Base-by-base conservation (phyloP, 2,888 invertebrate genomes). In the Perizoma flavofasciatum region DNA sequence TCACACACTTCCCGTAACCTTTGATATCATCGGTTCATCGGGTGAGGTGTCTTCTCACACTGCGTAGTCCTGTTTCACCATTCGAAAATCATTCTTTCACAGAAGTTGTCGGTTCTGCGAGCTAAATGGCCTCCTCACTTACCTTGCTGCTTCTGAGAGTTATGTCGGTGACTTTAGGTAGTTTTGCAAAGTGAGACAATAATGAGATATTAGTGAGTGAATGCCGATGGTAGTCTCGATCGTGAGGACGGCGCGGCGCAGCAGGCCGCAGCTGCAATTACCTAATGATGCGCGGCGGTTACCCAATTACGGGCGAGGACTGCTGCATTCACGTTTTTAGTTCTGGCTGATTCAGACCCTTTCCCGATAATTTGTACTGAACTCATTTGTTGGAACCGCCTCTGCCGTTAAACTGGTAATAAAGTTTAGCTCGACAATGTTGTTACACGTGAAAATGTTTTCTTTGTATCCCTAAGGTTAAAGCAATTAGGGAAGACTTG, bases 241-340 rank as follows among this genome's bases (percentile, higher is more conserved):
- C 49, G 59, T 37, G 54, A 57, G 61, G 56, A 60, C 49, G 59
- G 58, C 52, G 59, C 58, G 65, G 70, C 65, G 69, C 65, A 67
- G 69, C 57, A 75, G 72, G 81, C 78, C 82, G 66, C 88, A 82
- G 83, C 86, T 87, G 86, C 89, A 88, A 89, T 88, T 83, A 88
- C 85, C 85, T 88, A 89, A 88, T 88, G 88, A 89, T 83, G 85
- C 86, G 83, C 81, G 77, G 82, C 73, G 84, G 85, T 85, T 85
- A 84, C 84, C 85, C 87, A 89, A 88, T 89, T 88, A 88, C 80
- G 77, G 49, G 49, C 55, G 58, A 52, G 58, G 62, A 76, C 75
- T 78, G 84, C 83, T 81, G 82, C 85, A 85, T 85, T 85, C 78
- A 80, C 79, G 82, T 85, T 88, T 87, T 86, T 82, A 83, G 82